Conservation (phyloP, 2,113 vertebrate genomes). For the Pelecanoides urinatrix region DNA sequence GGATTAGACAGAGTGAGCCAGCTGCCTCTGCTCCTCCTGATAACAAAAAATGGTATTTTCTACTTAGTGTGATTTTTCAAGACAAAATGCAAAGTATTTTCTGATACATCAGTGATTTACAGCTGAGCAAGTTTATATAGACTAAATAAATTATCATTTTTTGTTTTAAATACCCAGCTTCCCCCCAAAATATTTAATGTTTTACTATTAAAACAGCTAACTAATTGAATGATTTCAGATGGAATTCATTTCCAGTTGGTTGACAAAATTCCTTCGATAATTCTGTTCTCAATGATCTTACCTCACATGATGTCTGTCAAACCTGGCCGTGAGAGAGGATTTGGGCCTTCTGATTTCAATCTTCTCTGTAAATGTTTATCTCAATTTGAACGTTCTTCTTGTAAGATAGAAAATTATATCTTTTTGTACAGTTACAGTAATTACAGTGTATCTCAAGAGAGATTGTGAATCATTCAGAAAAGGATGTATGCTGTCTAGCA, state of each 20-base stretch:
- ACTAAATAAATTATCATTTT: background rate
- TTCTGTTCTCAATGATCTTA: background rate
- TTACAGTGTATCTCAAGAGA: background rate
- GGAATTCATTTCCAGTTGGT: background rate
- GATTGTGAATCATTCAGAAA: background rate
- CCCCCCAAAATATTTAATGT: background rate
- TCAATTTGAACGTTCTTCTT: background rate
- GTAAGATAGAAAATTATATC: background rate
- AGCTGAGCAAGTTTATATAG: constrained; percentile 12
- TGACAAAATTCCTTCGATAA: background rate
- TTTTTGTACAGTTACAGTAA: background rate
- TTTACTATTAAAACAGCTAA: background rate
- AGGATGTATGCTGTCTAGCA: background rate
- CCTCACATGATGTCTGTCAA: background rate
- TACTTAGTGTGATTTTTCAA: background rate
- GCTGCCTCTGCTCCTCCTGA: background rate
- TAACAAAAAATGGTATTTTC: background rate
- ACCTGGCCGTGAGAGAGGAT: background rate
- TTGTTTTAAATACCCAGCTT: background rate
- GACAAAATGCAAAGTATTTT: background rate
- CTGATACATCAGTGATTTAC: background rate
- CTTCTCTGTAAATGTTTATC: background rate
- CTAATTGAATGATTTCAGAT: background rate
- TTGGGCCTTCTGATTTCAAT: background rate
- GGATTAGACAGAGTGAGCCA: background rate